Conservation (phyloP, 2,797 vertebrate genomes). For the Diplodus sargus region DNA sequence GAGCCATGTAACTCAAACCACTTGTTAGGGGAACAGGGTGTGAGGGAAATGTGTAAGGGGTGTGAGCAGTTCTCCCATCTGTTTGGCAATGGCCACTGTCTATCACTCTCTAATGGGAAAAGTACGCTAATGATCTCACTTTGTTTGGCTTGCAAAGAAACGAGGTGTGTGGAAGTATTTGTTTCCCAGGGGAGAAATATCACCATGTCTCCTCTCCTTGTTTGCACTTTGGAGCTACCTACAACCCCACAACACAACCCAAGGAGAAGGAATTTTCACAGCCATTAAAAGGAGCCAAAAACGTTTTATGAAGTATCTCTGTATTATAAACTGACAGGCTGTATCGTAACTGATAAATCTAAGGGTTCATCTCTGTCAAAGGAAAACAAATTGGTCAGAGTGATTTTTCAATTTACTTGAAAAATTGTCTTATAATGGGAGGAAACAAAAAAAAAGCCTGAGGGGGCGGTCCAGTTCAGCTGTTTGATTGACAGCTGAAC, state of each 20-base stretch:
- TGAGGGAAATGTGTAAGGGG: slow-evolving; percentile 66
- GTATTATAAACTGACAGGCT: slow-evolving; percentile 31
- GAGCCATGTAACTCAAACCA: slow-evolving; percentile 70
- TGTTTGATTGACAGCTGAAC: slow-evolving; percentile 37
- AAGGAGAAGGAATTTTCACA: slow-evolving; percentile 19
- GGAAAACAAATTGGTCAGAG: slow-evolving; percentile 10
- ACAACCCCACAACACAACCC: slow-evolving; percentile 50
- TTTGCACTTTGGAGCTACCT: slow-evolving; percentile 48
- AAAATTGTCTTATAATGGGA: neutral
- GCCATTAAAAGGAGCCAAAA: slow-evolving; percentile 11
- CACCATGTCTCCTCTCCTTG: slow-evolving; percentile 41
- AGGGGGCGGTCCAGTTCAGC: neutral
- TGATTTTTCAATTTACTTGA: neutral
- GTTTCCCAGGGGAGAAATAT: slow-evolving; percentile 50
- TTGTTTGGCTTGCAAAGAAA: slow-evolving; percentile 62
- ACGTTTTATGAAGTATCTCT: slow-evolving; percentile 30
- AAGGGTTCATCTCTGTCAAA: slow-evolving; percentile 8
- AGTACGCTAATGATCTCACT: slow-evolving; percentile 69
- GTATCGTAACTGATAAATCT: slow-evolving; percentile 31
- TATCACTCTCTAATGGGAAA: slow-evolving; percentile 73
- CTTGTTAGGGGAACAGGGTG: slow-evolving; percentile 65
- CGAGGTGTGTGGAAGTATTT: slow-evolving; percentile 63
- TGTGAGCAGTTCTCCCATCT: slow-evolving; percentile 77
- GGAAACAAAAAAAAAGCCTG: neutral
- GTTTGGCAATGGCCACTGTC: slow-evolving; percentile 74